Conservation (phyloP, 2,888 invertebrate genomes). For the Lysandra coridon region DNA sequence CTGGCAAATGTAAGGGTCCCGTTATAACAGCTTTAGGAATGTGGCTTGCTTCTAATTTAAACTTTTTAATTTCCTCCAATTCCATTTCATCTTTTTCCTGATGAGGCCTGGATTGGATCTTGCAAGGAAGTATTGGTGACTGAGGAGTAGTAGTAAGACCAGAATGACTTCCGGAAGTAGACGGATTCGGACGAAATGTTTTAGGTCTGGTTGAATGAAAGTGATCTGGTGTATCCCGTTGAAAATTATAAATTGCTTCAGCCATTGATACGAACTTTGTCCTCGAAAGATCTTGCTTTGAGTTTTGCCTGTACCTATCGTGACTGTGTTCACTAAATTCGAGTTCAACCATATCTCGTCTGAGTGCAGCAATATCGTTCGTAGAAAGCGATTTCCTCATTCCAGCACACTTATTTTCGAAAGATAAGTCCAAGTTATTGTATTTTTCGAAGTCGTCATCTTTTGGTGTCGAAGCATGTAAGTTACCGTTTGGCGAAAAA, state of each 20-base stretch:
- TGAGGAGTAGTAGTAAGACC: slow-evolving; percentile 69
- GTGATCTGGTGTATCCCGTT: slow-evolving; percentile 81
- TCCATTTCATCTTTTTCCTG: slow-evolving; percentile 82
- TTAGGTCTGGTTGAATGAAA: slow-evolving; percentile 66
- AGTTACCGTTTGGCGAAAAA: slow-evolving; percentile 55
- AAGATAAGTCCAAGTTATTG: slow-evolving; percentile 53
- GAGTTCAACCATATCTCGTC: slow-evolving; percentile 52
- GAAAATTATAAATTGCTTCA: slow-evolving; percentile 79
- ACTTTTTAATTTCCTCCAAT: slow-evolving; percentile 83
- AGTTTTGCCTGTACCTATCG: slow-evolving; percentile 52
- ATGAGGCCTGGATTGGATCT: slow-evolving; percentile 75
- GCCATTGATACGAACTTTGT: slow-evolving; percentile 80
- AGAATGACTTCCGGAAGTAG: slow-evolving; percentile 45
- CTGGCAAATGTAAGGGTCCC: slow-evolving; percentile 71
- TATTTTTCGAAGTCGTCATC: slow-evolving; percentile 64
- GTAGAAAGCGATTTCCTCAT: slow-evolving; percentile 70
- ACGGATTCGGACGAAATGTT: slow-evolving; percentile 51
- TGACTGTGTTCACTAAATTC: slow-evolving; percentile 48
- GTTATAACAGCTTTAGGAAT: slow-evolving; percentile 81
- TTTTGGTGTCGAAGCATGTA: slow-evolving; percentile 54
- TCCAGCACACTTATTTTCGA: slow-evolving; percentile 51
- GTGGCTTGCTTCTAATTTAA: slow-evolving; percentile 84
- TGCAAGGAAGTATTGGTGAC: slow-evolving; percentile 78
- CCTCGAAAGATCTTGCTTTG: slow-evolving; percentile 55
- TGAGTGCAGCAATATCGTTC: slow-evolving; percentile 60